phyloP scores from a whole-genome alignment of 2,113 vertebrate genomes.

The Columbina picui region DNA sequence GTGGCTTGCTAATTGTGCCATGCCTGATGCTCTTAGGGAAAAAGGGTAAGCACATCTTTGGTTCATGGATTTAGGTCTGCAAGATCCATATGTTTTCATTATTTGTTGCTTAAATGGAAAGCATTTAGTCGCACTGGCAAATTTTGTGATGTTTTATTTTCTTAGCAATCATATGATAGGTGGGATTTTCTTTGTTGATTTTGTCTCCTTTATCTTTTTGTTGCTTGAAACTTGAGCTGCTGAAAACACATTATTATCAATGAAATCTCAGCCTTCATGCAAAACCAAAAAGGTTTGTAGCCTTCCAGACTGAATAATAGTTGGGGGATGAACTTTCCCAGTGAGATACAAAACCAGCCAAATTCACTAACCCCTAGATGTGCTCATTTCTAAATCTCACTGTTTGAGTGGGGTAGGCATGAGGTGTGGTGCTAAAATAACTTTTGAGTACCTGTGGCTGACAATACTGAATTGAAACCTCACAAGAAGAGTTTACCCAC shows the following conservation, averaged over 20 bases:
- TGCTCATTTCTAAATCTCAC: neutral
- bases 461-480: neutral
- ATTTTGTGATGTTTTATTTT: neutral
- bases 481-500: constrained; percentile 4
- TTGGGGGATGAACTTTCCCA: neutral
- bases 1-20: neutral
- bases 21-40: neutral
- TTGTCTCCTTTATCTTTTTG: neutral
- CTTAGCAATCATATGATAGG: neutral
- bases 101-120: neutral
- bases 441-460: neutral
- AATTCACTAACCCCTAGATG: neutral
- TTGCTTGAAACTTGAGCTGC: neutral
- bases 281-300: neutral
- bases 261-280: neutral
- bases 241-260: neutral
- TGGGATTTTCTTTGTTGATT: neutral
- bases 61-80: neutral
- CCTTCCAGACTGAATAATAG: neutral
- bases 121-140: neutral
- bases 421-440: constrained; percentile 11
- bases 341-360: neutral
- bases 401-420: neutral
- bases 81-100: neutral
- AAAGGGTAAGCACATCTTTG: neutral